Base-by-base conservation (phyloP, 2,797 vertebrate genomes). In the Myotis planiceps region DNA sequence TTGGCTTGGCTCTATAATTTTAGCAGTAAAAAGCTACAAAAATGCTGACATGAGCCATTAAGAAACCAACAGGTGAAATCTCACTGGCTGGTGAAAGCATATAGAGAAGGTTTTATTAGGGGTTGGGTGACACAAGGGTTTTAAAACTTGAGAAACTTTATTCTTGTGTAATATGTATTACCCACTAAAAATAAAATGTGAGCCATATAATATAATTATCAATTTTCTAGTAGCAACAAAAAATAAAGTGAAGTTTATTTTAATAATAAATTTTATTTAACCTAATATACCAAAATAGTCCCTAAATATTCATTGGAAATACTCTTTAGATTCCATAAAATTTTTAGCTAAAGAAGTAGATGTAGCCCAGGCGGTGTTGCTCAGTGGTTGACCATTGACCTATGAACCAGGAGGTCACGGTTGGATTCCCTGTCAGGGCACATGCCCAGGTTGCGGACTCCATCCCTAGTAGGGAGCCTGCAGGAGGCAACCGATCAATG, bases 271-370 rank as follows among this genome's bases (percentile, higher is more conserved):
- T 65, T 74, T 47, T 49, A 55, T 86, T 80, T 97, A 81, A 88
- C 8, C 12, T 10, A 72, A 27, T 39, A 51, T 32, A 82, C 16
- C 7, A 49, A 72, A 96, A 85, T 29, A 23, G 76, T 91, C 71
- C 83, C 25, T 92, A 74, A 92, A 53, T 85, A 80, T 37, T 45
- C 55, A 90, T n/a, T 93, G 58, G 42, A 96, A 95, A 65, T 89
- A 82, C 7, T 93, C 13, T 78, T 78, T 95, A 71, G 25, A 76
- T 16, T 88, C 42, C 25, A 66, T 80, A 78, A 82, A 69, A 53
- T 60, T 39, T 81, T 23, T 90, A 91, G 45, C 18, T 83, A 6
- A 81, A 32, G 10, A 88, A 32, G 5, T 72, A 88, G 9, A 90
- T 29, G 58, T 60, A 60, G 27, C 27, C 58, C 58, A 60, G 27